Conservation (phyloP, 2,113 vertebrate genomes). For the Herpailurus yagouaroundi region DNA sequence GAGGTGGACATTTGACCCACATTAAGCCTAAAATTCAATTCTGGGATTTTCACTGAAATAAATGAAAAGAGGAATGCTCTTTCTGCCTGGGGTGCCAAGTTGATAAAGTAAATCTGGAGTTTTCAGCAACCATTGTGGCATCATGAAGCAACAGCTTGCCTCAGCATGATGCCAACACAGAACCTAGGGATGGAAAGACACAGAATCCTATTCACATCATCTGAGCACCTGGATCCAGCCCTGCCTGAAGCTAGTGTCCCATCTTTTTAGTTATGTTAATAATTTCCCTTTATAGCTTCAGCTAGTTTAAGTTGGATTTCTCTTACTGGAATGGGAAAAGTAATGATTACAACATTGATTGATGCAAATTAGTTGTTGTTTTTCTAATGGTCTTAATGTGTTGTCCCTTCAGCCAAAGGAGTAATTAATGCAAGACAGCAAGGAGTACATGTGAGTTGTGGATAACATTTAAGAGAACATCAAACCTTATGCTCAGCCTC, state of each 20-base stretch:
- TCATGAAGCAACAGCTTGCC: neutral
- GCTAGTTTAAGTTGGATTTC: neutral
- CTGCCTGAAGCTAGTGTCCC: neutral
- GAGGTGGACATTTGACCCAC: neutral
- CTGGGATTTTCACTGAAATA: neutral
- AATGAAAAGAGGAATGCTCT: neutral
- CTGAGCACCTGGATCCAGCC: neutral
- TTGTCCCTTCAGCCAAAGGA: neutral
- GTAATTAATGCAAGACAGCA: neutral
- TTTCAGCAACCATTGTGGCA: neutral
- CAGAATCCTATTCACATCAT: neutral
- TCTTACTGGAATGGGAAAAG: neutral
- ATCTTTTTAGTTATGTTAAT: neutral
- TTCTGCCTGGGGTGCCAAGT: neutral
- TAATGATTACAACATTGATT: too few species aligned
- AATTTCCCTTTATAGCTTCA: neutral
- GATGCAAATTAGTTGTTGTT: neutral
- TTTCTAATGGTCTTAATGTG: neutral
- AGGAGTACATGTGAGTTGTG: neutral
- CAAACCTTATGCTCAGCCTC: neutral
- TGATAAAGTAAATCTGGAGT: neutral
- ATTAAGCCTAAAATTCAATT: neutral
- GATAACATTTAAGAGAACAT: neutral
- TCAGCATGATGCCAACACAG: neutral
- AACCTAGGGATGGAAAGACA: neutral